Base-by-base conservation (phyloP, 2,797 vertebrate species). In the Enteromius mattozi region DNA sequence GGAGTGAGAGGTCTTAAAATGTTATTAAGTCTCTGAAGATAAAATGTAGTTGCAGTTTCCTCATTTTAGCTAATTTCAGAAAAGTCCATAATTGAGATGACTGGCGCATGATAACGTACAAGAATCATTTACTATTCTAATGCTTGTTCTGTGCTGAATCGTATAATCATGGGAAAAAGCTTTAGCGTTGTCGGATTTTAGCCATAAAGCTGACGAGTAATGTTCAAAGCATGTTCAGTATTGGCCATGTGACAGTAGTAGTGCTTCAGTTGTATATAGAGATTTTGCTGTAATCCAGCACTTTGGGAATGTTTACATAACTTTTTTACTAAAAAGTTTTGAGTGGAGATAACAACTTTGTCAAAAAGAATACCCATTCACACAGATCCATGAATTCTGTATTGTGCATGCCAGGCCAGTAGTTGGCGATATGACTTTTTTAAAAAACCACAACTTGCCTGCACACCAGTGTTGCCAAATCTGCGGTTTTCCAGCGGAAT, bases 1-100 rank as follows among this genome's bases (percentile, higher is more conserved):
- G 75, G 75, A 78, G 37, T 70, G 21, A 81, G 49, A 65, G 21
- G 59, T 54, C 81, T 83, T 77, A 77, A 77, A 83, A 83, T 16
- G 61, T 74, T 61, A 45, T 42, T 24, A 61, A 66, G 66, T 49
- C 61, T 42, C 45, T 76, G 35, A 76, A 66, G 71, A 77, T 77
- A 13, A 37, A 66, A 82, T 40, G 16, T 21, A 75, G 71, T 51
- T 6, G 59, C 56, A 35, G 40, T 59, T 30, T 45, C 16, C 17
- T 17, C 3, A 66, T 66, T 49, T 65, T 12, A 72, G 14, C 9
- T 63, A 1, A 68, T 30, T 78, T 45, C 49, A n/a, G 47, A 19
- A 54, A 45, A 63, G 2, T 16, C 14, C 14, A 54, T 0, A 24
- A 12, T 35, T 37, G 21, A 66, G 17, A 24, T 51, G 19, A 27